Percentiles rank a stretch among this genome's conserved stretches.
Conservation (phyloP, 2,797 vertebrate genomes). For the Scarus forsteni region DNA sequence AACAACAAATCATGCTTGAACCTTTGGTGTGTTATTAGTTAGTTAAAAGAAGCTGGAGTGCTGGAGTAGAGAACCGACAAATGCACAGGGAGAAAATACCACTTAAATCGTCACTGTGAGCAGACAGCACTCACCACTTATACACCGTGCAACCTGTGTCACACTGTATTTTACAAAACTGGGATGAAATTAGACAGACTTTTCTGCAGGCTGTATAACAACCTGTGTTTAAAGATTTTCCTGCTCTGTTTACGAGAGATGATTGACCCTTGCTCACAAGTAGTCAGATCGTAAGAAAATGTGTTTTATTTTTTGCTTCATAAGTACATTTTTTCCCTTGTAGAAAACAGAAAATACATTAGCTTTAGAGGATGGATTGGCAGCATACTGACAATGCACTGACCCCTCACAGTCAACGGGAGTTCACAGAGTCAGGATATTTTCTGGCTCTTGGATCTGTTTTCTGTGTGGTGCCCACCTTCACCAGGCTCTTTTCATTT, state of each 20-base stretch:
- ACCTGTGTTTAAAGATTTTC: no score
- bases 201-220: no score
- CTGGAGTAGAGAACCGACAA: no score
- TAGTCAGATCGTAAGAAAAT: background rate
- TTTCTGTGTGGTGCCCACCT: conserved; percentile 16
- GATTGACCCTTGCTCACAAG: background rate
- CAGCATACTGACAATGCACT: background rate
- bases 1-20: no score
- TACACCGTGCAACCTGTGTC: no score
- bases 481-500: conserved; percentile 29
- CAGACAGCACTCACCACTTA: no score
- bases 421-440: background rate
- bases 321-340: background rate
- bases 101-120: no score
- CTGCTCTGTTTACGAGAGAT: background rate
- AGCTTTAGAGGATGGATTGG: conserved; percentile 8
- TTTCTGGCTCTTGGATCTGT: background rate
- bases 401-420: background rate
- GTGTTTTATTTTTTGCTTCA: background rate
- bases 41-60: no score
- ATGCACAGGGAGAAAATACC: no score
- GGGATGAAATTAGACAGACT: no score
- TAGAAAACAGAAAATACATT: background rate
- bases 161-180: no score
- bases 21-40: no score